phyloP scores from a whole-genome alignment of 2,113 vertebrate species.

The Recurvirostra avosetta region DNA sequence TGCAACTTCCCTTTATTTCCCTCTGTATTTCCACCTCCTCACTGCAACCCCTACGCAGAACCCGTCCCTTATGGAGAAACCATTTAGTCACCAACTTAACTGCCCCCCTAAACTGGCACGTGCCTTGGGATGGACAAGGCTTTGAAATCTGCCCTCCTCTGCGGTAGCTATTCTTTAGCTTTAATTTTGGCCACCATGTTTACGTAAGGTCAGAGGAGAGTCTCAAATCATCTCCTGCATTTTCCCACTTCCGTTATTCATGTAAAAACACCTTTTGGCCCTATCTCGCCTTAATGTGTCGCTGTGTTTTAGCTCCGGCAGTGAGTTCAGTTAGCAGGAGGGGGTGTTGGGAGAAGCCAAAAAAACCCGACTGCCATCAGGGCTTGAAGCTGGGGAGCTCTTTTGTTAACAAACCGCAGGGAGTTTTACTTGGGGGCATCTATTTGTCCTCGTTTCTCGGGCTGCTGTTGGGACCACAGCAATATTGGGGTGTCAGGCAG shows the following conservation, averaged over 20 bases:
- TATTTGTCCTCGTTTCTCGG: background rate
- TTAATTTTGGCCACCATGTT: background rate
- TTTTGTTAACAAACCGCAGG: background rate
- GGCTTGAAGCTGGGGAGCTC: rapidly evolving
- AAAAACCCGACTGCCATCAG: rapidly evolving
- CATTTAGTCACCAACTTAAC: no score
- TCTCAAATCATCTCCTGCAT: background rate
- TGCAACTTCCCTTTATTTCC: background rate
- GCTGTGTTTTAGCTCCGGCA: background rate
- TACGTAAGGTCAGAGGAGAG: background rate
- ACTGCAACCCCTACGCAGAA: rapidly evolving
- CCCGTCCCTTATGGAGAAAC: background rate
- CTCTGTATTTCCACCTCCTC: background rate
- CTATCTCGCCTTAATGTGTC: rapidly evolving
- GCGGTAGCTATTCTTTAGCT: background rate
- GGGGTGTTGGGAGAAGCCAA: background rate
- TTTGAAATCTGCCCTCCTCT: background rate
- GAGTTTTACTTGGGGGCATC: background rate
- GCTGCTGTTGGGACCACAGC: rapidly evolving
- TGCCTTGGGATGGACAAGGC: rapidly evolving
- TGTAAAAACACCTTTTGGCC: background rate
- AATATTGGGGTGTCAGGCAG: background rate
- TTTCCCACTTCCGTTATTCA: background rate
- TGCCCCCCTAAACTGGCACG: background rate
- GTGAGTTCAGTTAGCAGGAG: rapidly evolving